These are phyloP conservation scores for Mesoclemmys tuberculata DNA, from an alignment of 2,113 vertebrate species.

Conservation along the genomic window DNA sequence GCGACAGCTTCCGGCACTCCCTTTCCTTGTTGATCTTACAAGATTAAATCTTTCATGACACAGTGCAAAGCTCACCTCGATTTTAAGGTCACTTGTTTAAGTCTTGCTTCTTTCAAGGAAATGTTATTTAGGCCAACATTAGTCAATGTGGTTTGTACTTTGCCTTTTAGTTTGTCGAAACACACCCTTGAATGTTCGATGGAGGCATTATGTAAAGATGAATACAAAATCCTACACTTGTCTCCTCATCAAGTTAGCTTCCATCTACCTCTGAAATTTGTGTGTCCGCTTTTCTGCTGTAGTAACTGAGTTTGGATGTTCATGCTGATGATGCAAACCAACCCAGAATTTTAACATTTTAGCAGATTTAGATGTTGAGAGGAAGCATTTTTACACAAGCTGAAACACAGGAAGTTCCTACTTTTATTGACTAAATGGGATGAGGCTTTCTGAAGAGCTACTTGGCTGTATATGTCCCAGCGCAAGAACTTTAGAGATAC, in stretches of 20 bases:
- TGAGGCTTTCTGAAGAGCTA: neutral
- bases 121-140: neutral
- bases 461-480: neutral
- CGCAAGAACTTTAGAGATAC: neutral
- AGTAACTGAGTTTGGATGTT: neutral
- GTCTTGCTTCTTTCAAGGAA: neutral
- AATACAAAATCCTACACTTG: neutral
- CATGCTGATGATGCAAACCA: neutral
- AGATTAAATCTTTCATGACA: neutral
- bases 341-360: neutral
- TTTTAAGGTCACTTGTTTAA: neutral
- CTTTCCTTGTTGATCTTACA: neutral
- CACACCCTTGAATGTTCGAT: neutral
- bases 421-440: neutral
- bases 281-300: accelerated
- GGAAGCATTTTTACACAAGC: accelerated
- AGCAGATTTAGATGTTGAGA: neutral
- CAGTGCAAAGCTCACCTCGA: neutral
- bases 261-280: neutral
- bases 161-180: neutral
- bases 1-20: neutral
- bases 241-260: neutral
- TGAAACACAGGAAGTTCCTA: neutral
- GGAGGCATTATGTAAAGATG: neutral
- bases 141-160: neutral